Percentiles rank a stretch among this genome's conserved stretches.
Conservation (phyloP, 1,140 invertebrate genomes). For the Pseudomyrmex sp. region DNA sequence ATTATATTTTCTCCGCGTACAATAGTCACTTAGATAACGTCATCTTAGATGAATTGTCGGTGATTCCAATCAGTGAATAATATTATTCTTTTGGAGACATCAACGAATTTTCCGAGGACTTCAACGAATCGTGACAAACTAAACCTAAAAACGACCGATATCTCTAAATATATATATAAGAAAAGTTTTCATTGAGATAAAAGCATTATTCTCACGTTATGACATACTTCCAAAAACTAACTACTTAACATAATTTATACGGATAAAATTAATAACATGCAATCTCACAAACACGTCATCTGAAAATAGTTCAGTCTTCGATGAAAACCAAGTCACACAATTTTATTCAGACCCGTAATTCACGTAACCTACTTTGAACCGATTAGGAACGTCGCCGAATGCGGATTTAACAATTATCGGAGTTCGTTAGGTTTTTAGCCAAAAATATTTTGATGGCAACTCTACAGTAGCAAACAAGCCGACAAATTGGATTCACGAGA, state of each 20-base stretch:
- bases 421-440: constrained; percentile 1
- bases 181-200: background rate
- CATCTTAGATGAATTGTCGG: background rate
- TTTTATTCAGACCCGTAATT: background rate
- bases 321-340: background rate
- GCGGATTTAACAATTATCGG: background rate
- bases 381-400: background rate
- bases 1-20: background rate
- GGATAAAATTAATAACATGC: background rate
- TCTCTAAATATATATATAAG: background rate
- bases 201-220: background rate
- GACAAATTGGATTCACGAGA: constrained; percentile 82
- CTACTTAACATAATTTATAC: background rate
- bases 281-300: background rate
- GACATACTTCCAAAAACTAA: background rate
- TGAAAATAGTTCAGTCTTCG: background rate
- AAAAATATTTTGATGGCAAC: constrained; percentile 34
- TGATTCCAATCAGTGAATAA: background rate
- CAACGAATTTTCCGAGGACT: constrained; percentile 60
- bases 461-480: constrained; percentile 77
- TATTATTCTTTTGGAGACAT: constrained; percentile 56
- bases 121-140: constrained; percentile 46
- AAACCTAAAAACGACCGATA: background rate
- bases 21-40: background rate
- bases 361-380: background rate